phyloP scores from a whole-genome alignment of 2,113 vertebrate genomes.

The Hymenochirus boettgeri region DNA sequence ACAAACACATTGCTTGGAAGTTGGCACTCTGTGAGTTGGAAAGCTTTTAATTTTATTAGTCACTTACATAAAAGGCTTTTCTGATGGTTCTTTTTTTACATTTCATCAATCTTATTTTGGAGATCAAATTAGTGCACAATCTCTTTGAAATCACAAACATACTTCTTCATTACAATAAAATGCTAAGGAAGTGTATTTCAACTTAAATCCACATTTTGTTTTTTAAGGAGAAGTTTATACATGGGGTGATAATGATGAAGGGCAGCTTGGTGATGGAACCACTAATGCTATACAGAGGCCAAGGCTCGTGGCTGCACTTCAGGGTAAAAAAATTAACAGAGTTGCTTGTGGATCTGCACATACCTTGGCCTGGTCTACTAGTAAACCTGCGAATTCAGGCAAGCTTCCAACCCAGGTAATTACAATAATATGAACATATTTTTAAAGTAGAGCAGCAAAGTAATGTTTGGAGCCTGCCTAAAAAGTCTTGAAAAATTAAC shows the following conservation, averaged over 20 bases:
- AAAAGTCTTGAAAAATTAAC: too few species aligned
- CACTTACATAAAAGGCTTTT: too few species aligned
- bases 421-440: neutral
- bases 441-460: conserved; percentile 4
- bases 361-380: conserved; percentile 95
- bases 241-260: conserved; percentile 97
- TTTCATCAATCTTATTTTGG: too few species aligned
- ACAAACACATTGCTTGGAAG: too few species aligned
- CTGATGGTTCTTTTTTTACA: too few species aligned
- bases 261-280: conserved; percentile 94
- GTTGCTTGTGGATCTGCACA: conserved; percentile 97
- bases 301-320: conserved; percentile 87
- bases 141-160: too few species aligned
- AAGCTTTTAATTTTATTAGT: too few species aligned
- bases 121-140: too few species aligned
- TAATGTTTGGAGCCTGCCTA: too few species aligned
- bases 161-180: too few species aligned
- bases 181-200: too few species aligned
- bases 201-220: neutral
- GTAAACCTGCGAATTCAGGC: conserved; percentile 93
- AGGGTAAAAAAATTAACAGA: conserved; percentile 97
- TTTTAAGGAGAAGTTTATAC: conserved; percentile 86
- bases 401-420: conserved; percentile 91
- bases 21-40: too few species aligned
- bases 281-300: conserved; percentile 97